A percentile compares a stretch with the other conserved stretches of the same genome.
Conservation (phyloP, 2,797 vertebrate genomes). For the Molossus molossus region DNA sequence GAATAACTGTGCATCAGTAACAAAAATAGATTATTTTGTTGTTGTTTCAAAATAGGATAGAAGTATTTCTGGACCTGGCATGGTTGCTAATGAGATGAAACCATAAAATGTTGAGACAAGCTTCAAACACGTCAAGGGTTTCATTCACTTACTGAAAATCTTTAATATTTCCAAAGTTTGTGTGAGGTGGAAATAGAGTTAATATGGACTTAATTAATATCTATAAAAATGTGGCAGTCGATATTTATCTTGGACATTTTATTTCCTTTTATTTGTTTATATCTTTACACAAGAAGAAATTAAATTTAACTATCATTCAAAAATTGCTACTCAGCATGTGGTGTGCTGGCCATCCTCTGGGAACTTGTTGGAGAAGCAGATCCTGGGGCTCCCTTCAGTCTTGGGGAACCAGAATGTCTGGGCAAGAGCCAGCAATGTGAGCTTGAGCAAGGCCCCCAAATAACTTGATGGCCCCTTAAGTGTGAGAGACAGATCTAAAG, state of each 20-base stretch:
- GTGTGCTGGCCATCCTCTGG: background rate
- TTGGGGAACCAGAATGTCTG: background rate
- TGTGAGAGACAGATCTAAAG: background rate
- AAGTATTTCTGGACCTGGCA: conserved; percentile 44
- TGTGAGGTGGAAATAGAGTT: background rate
- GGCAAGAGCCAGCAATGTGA: background rate
- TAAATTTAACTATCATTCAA: background rate
- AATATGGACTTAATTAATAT: background rate
- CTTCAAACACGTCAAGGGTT: conserved; percentile 11
- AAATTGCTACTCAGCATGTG: background rate
- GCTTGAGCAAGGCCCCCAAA: background rate
- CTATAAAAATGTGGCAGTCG: background rate
- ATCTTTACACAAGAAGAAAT: background rate
- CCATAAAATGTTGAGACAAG: background rate
- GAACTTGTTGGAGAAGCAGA: background rate
- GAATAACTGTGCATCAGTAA: background rate
- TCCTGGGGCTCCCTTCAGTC: background rate
- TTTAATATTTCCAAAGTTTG: background rate
- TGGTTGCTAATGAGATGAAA: conserved; percentile 31
- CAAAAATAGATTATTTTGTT: conserved; percentile 37
- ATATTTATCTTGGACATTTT: conserved; percentile 33
- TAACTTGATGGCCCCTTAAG: background rate
- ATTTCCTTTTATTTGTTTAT: conserved; percentile 2
- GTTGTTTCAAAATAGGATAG: conserved; percentile 13
- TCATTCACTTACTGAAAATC: conserved; percentile 44